phyloP scores from a whole-genome alignment of 2,113 vertebrate species.

The Phasianus colchicus region DNA sequence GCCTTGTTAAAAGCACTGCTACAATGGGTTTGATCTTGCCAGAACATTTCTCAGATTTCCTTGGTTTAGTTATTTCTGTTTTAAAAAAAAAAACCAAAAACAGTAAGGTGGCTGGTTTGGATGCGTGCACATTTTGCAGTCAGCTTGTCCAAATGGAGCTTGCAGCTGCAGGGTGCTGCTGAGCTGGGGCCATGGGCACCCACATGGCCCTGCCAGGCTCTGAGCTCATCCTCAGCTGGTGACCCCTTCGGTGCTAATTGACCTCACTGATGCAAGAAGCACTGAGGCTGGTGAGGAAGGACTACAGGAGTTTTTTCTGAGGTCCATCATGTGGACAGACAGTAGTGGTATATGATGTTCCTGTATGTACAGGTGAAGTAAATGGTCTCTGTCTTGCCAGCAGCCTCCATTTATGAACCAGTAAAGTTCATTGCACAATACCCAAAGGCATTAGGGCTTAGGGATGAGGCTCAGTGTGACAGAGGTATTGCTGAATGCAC shows the following conservation, averaged over 20 bases:
- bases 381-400: neutral
- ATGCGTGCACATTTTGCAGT: neutral
- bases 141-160: neutral
- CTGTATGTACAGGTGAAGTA: accelerated
- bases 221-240: neutral
- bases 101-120: neutral
- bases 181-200: accelerated
- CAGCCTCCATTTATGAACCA: neutral
- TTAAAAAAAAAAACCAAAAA: no score
- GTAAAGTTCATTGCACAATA: accelerated
- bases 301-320: neutral
- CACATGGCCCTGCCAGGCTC: accelerated
- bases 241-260: neutral
- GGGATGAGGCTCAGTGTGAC: neutral
- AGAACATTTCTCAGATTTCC: neutral
- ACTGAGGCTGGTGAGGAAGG: neutral
- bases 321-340: neutral
- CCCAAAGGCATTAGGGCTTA: neutral
- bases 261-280: neutral
- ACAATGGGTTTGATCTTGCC: neutral
- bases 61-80: neutral
- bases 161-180: neutral
- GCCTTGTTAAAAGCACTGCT: neutral
- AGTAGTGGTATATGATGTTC: accelerated
- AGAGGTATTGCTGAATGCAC: neutral